Percentiles rank a stretch among this genome's conserved stretches.
These are phyloP conservation scores for Mycalesis mineus DNA, from an alignment of 2,888 invertebrate genomes.

Conservation along the genomic window DNA sequence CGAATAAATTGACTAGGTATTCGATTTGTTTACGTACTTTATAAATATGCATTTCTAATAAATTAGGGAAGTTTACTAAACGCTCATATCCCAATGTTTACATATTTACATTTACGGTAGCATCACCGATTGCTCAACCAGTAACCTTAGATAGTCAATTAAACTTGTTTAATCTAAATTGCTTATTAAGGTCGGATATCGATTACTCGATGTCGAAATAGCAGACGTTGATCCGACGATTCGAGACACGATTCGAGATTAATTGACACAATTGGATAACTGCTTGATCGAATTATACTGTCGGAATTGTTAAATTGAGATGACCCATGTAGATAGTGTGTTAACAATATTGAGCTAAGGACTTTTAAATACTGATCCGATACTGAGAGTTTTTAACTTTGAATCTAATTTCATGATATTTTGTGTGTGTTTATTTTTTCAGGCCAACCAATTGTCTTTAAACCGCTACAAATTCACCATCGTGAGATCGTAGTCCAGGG, in stretches of 20 bases:
- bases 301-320: background rate
- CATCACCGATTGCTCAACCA: background rate
- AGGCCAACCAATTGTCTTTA: no score
- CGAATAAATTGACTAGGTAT: no score
- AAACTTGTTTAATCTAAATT: conserved; percentile 1
- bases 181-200: background rate
- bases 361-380: no score
- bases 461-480: no score
- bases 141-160: conserved; percentile 3
- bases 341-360: no score
- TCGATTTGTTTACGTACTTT: no score
- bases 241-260: background rate
- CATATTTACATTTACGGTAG: background rate
- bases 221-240: background rate
- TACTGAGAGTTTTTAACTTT: no score
- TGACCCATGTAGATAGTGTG: background rate
- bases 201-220: background rate
- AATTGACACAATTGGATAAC: conserved; percentile 4
- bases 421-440: no score
- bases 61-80: background rate
- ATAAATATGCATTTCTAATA: background rate
- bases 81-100: background rate
- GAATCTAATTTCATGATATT: no score
- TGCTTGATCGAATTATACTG: background rate
- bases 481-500: no score